Conservation (phyloP, 2,888 invertebrate species). For the Diogma glabrata region DNA sequence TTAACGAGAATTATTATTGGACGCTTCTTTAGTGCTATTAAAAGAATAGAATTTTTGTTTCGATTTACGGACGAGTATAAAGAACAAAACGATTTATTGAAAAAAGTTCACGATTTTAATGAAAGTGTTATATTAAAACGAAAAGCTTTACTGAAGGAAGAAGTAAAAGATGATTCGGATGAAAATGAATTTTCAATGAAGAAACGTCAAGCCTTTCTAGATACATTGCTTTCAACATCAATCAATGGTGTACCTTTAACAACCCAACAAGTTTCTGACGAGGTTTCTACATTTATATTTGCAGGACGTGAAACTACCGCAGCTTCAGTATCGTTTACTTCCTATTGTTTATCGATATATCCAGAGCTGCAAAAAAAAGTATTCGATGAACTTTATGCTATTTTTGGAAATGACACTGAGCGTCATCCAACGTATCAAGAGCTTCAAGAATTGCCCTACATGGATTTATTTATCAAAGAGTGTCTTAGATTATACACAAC, state of each 20-base stretch:
- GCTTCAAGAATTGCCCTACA: conserved; percentile 30
- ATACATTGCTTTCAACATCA: conserved; percentile 27
- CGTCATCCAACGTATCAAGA: conserved; percentile 27
- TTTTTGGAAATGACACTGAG: conserved; percentile 34
- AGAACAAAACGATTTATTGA: conserved; percentile 28
- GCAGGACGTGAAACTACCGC: conserved; percentile 49
- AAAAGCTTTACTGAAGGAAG: too few species aligned
- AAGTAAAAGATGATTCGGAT: too few species aligned
- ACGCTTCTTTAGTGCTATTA: conserved; percentile 27
- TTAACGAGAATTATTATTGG: too few species aligned
- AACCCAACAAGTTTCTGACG: conserved; percentile 29
- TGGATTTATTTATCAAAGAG: conserved; percentile 32
- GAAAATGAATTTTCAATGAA: conserved; percentile 15
- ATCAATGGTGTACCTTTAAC: conserved; percentile 27
- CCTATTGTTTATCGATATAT: conserved; percentile 41
- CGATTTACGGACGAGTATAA: conserved; percentile 24
- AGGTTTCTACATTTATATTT: conserved; percentile 34
- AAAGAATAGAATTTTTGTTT: conserved; percentile 28
- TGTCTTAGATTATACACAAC: conserved; percentile 30
- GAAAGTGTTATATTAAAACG: neutral
- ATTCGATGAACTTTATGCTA: conserved; percentile 37
- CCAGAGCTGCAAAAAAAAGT: conserved; percentile 41
- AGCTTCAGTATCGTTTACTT: conserved; percentile 41
- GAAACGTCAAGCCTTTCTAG: conserved; percentile 30
- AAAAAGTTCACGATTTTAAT: conserved; percentile 21